Base-by-base conservation (phyloP, 2,113 vertebrate genomes). In the Strigops habroptila region DNA sequence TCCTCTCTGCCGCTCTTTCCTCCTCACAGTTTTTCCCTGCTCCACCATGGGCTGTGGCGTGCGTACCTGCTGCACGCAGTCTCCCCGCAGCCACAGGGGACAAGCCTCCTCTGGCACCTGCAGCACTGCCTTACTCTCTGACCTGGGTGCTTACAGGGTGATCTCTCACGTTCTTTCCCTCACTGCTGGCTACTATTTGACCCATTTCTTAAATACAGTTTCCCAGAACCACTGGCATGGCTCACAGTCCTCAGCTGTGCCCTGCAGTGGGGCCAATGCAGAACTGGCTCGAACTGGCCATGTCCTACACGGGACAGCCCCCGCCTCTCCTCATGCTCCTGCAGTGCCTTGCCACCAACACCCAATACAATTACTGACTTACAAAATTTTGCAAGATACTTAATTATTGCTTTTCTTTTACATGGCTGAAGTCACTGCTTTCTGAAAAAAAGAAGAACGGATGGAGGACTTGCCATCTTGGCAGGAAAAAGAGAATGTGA, bases 11-110 rank as follows among this genome's bases (percentile, higher is more conserved):
- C 1, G 0, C 43, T 43, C 39, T 24, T 37, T 31, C 21, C 13
- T 46, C 41, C 51, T 65, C 68, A 22, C 17, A 1, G 13, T 2
- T 2, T 65, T 21, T 28, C 10, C 19, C 18, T 12, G 37, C 11
- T 22, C 43, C 0, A 1, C 67, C 30, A 3, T 18, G 49, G 57
- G 10, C 23, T 28, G 2, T 0, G 6, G 53, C 2, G 2, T 21
- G 10, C 30, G 1, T 16, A 25, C 25, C 37, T 31, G 49, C 57
- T 46, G 46, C 37, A 8, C 4, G 0, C 13, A 5, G 5, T 18
- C 18, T 21, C 28, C 33, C 8, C 19, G 8, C 6, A 18, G 30
- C 65, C 49, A 9, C 55, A 12, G 12, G 39, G 9, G 1, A 65
- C 43, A 53, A 22, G 1, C 10, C 31, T 31, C 7, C 51, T 43